Evolutionary conservation across 2,888 invertebrate species (phyloP), one percentile per base, ranked within the genome.

Genomic region (Aromia moschata): DNA sequence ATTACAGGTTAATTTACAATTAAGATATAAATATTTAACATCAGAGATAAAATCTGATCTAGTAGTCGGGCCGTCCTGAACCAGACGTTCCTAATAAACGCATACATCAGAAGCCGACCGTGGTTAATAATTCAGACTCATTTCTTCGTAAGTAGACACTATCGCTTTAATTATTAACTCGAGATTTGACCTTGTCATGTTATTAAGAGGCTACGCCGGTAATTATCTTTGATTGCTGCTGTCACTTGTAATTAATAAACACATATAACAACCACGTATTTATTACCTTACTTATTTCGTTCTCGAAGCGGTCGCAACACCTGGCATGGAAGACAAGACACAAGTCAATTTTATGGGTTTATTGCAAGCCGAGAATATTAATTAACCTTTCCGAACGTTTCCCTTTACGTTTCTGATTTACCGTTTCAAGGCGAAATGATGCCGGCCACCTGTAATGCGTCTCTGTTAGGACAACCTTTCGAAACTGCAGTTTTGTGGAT

Each of bases 181-280:
- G 47, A 46, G 49, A 41, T 56, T 47, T 51, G 61, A 61, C 67
- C 67, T 65, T 65, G 67, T 59, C 60, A 49, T 54, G 58, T 60
- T 63, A 63, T 67, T 64, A 62, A 63, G 60, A 67, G 58, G 63
- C 57, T 65, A 60, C 62, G 54, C 46, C 47, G 60, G 62, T 68
- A 64, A 68, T 66, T 68, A 64, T 64, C 59, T 66, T 62, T 66
- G 65, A 68, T 68, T 62, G 64, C 60, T 58, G 62, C 64, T 64
- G 68, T 68, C 68, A 66, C 59, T 64, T 53, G 55, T 60, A 68
- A 68, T 68, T 68, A 68, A 62, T 61, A 59, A 61, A 59, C 64
- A 64, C 64, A 60, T 66, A 60, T 58, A 61, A 54, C 46, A 51
- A 65, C 62, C 57, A 59, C 60, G 64, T 62, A 60, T 66, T 66